Evolutionary conservation across 2,113 vertebrate genomes (phyloP).

Genomic region (Aix galericulata): DNA sequence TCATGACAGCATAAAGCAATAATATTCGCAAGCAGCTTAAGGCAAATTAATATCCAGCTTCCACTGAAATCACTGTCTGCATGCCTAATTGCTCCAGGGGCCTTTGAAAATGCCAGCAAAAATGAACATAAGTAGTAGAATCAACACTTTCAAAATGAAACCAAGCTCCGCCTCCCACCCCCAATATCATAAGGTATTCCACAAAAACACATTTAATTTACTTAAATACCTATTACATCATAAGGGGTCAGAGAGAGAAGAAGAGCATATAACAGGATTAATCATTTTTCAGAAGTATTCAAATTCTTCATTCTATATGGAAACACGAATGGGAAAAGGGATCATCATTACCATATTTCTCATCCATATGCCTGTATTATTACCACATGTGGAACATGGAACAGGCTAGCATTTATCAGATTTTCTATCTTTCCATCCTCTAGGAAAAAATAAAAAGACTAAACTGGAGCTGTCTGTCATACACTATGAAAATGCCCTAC

Average conservation of each 20-base stretch:
- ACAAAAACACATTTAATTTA: not conserved
- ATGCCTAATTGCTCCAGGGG: slow-evolving; percentile 16
- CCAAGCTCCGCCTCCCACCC: not conserved
- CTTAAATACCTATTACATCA: not conserved
- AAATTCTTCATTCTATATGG: not conserved
- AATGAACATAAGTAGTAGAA: slow-evolving; percentile 24
- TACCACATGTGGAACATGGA: not conserved
- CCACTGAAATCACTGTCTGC: not conserved
- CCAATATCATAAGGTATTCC: not conserved
- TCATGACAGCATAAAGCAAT: not conserved
- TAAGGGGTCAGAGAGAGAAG: not conserved
- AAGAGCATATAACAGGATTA: not conserved
- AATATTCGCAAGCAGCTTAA: not conserved
- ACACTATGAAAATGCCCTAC: not conserved
- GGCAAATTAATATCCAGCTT: not conserved
- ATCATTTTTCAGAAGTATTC: not conserved
- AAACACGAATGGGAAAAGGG: not conserved
- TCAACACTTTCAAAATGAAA: not conserved
- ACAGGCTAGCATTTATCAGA: not conserved
- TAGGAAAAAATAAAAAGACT: not conserved
- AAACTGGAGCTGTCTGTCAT: not conserved
- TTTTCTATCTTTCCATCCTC: not conserved
- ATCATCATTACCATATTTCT: not conserved
- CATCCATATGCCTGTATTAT: not conserved
- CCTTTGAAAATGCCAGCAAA: not conserved